Evolutionary conservation across 1,140 invertebrate genomes (phyloP), one percentile per base, ranked within the genome.

Genomic region (Drosophila setifemur): DNA sequence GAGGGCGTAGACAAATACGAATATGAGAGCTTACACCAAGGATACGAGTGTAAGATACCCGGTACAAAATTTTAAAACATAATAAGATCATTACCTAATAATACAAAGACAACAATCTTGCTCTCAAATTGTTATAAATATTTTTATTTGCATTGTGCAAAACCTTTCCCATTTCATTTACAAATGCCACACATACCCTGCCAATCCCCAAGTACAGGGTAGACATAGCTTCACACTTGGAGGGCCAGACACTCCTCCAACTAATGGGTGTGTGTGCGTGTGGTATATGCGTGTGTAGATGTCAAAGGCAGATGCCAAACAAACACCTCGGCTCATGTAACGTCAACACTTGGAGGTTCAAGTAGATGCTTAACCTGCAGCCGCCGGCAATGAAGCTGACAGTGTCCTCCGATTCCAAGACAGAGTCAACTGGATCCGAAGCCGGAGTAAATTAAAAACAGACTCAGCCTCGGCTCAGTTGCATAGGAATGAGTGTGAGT

Each of bases 301-400:
- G 79, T 82, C 78, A 82, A 83, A 82, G 78, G 63, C 78, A 73
- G 78, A 73, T 83, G 78, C 78, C 78, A 73, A 77, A 83, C 73
- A 77, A 70, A 82, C 78, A 82, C 78, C 78, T 82, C 63, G 70
- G 73, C 50, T 78, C 78, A 44, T 82, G 78, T 83, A 70, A 73
- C 73, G 74, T 73, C 78, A 78, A 77, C 78, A 82, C 78, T 82
- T 77, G 71, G 73, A 73, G 72, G 78, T 82, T 83, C 78, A 82
- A 82, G 78, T 77, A 73, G 78, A 73, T 70, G 73, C 78, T 83
- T 82, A 82, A 82, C 78, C 78, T 83, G 78, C 78, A 78, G 73
- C 78, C 73, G 49, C 3, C 78, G 73, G 78, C 78, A 60, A 73
- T 82, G 81, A 69, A 58, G 69, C 73, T 63, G 75, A 69, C 54